These are phyloP conservation scores for Amiota minor DNA, from an alignment of 2,888 invertebrate genomes.

Conservation along the genomic window DNA sequence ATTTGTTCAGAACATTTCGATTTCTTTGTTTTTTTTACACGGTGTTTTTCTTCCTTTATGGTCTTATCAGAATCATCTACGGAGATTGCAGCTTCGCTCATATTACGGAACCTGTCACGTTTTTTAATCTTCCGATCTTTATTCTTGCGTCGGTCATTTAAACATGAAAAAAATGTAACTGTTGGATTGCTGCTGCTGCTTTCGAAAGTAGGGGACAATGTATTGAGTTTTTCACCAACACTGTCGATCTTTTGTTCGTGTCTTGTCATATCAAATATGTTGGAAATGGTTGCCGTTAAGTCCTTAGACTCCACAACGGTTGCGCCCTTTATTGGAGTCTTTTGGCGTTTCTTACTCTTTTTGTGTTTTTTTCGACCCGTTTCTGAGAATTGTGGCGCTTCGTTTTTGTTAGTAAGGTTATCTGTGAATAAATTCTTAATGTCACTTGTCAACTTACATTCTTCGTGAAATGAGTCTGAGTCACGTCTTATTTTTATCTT, in stretches of 20 bases:
- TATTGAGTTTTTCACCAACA: slow-evolving; percentile 75
- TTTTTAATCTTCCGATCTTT: slow-evolving; percentile 73
- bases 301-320: not conserved
- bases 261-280: slow-evolving; percentile 44
- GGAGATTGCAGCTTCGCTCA: slow-evolving; percentile 52
- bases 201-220: slow-evolving; percentile 28
- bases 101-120: slow-evolving; percentile 68
- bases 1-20: slow-evolving; percentile 66
- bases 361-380: slow-evolving; percentile 85
- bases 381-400: slow-evolving; percentile 67
- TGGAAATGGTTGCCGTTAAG: not conserved
- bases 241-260: slow-evolving; percentile 70
- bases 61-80: slow-evolving; percentile 62
- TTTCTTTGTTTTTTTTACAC: slow-evolving; percentile 77
- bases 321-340: slow-evolving; percentile 71
- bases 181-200: slow-evolving; percentile 27
- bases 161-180: not conserved
- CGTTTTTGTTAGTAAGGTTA: slow-evolving; percentile 1
- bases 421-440: slow-evolving; percentile 68
- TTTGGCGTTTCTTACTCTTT: slow-evolving; percentile 87
- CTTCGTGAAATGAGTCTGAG: slow-evolving; percentile 73
- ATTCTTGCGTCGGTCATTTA: slow-evolving; percentile 71
- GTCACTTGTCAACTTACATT: slow-evolving; percentile 72
- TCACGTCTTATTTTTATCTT: slow-evolving; percentile 59
- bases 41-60: slow-evolving; percentile 73